Base-by-base conservation (phyloP, 1,140 invertebrate genomes). In the Temnothorax longispinosus region DNA sequence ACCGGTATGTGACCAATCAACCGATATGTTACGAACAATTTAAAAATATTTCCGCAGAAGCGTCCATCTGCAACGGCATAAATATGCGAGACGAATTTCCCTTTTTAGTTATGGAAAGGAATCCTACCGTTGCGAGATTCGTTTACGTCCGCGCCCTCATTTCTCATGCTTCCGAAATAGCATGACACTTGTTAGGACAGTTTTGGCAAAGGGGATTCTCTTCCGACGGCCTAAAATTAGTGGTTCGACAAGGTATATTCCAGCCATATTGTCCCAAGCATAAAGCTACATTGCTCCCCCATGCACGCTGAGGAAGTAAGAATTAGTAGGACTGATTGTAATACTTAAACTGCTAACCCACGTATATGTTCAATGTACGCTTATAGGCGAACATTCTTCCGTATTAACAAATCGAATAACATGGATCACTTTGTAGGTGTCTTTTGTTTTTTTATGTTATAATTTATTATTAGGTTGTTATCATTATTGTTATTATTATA, bases 281-380 rank as follows among this genome's bases (percentile, higher is more conserved):
- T 47, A 65, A 71, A 67, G 75, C 50, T 60, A 44, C 50, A 58
- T 18, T 35, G 10, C 44, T 69, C 77, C 90, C 89, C 67, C 65
- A 54, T 56, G 21, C 44, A 11, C 41, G 44, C 47, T 67, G 89
- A 91, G 89, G 90, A 91, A 91, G 90, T 91, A 91, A 91, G 85
- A 89, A 91, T 91, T 90, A 91, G 90, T 76, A 88, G 62, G 89
- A 89, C 85, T 74, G 89, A 91, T 91, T 90, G 87, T 87, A 86
- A 88, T 90, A 86, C 76, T 87, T 77, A 78, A 89, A 78, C 71
- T 3, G 21, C 47, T 56, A 50, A 75, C 65, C 32, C 60, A 35
- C 32, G 38, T 41, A 50, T 41, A 50, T 50, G 13, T 74, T 69
- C 47, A 27, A 71, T 56, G 64, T 11, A 38, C 35, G 18, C 7